A percentile compares a stretch with the other conserved stretches of the same genome.
phyloP scores from a whole-genome alignment of 1,140 invertebrate species.

The Drosophila willistoni region DNA sequence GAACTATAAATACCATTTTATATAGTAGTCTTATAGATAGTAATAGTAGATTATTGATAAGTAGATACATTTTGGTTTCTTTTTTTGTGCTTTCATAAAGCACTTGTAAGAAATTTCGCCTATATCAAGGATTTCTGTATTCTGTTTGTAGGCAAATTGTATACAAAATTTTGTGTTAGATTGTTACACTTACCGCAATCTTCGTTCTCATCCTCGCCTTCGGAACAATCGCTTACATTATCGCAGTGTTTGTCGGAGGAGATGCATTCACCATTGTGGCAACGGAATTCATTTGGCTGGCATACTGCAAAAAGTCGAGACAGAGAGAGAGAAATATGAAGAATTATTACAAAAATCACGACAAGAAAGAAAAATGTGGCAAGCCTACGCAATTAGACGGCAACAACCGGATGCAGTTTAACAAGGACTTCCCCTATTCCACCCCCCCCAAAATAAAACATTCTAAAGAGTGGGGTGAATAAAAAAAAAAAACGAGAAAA shows the following conservation, averaged over 20 bases:
- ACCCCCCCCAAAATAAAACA: background rate
- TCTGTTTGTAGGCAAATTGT: background rate
- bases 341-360: background rate
- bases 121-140: background rate
- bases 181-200: slow-evolving; percentile 85
- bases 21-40: background rate
- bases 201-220: slow-evolving; percentile 86
- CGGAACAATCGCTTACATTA: slow-evolving; percentile 85
- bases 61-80: background rate
- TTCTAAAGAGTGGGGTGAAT: no score
- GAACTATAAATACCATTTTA: background rate
- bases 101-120: background rate
- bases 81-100: background rate
- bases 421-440: slow-evolving; percentile 61
- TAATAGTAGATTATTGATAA: background rate
- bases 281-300: slow-evolving; percentile 86
- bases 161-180: background rate
- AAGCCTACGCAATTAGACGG: slow-evolving; percentile 61
- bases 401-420: slow-evolving; percentile 79
- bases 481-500: background rate
- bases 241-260: slow-evolving; percentile 85
- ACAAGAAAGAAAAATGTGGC: slow-evolving; percentile 10
- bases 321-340: background rate
- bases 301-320: slow-evolving; percentile 84
- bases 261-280: slow-evolving; percentile 88